These are phyloP conservation scores for Tetrapedia diversipes DNA, from an alignment of 2,888 invertebrate genomes.

Conservation along the genomic window DNA sequence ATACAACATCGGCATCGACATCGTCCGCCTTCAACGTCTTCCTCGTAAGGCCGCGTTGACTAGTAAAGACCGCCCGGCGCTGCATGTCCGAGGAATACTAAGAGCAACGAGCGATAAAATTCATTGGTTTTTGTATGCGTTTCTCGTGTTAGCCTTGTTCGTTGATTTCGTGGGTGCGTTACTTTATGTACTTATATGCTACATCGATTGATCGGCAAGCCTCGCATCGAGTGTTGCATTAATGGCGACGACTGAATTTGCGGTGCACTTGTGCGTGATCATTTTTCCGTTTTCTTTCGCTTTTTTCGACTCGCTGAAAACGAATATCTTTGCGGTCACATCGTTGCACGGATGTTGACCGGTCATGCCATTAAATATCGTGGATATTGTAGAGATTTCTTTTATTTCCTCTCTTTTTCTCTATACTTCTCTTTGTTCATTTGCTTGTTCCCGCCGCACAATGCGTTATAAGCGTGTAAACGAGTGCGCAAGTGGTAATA, in stretches of 20 bases:
- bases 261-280: constrained; percentile 9
- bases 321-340: constrained; percentile 10
- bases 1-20: constrained; percentile 42
- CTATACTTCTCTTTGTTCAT: not conserved
- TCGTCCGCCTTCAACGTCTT: constrained; percentile 36
- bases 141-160: not conserved
- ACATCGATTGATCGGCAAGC: constrained; percentile 13
- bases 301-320: not conserved
- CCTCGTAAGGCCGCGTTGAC: constrained; percentile 46
- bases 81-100: constrained; percentile 49
- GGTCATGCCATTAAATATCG: constrained; percentile 1
- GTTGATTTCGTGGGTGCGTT: not conserved
- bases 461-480: constrained; percentile 21
- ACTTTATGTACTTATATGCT: not conserved
- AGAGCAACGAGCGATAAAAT: constrained; percentile 45
- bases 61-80: constrained; percentile 44
- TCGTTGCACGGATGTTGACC: not conserved
- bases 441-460: not conserved
- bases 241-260: too few relatives aligned
- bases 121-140: constrained; percentile 13
- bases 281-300: not conserved
- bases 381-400: not conserved
- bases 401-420: not conserved
- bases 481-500: constrained; percentile 24
- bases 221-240: not conserved